phyloP scores from a whole-genome alignment of 2,888 invertebrate species.

The Erynnis tages region DNA sequence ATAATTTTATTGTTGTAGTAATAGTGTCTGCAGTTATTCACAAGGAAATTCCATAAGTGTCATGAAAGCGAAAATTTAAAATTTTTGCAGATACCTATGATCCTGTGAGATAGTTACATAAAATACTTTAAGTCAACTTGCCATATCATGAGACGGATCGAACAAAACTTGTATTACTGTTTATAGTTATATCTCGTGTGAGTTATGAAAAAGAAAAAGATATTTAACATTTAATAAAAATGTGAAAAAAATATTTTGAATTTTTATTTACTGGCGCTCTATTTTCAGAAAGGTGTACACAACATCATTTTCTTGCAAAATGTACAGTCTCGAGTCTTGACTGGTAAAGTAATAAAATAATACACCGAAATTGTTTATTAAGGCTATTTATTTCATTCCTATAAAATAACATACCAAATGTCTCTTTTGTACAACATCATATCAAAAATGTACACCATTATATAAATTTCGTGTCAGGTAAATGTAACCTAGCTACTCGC shows the following conservation, averaged over 20 bases:
- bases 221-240: slow-evolving; percentile 56
- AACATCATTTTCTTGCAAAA: too few species aligned
- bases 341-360: slow-evolving; percentile 42
- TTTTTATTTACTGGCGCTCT: slow-evolving; percentile 1
- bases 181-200: slow-evolving; percentile 46
- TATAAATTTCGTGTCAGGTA: slow-evolving; percentile 80
- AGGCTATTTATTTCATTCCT: slow-evolving; percentile 83
- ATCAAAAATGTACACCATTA: slow-evolving; percentile 82
- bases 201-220: slow-evolving; percentile 51
- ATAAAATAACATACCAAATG: slow-evolving; percentile 83
- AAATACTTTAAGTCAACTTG: slow-evolving; percentile 39
- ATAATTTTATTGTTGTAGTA: too few species aligned
- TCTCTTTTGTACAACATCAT: slow-evolving; percentile 83
- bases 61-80: too few species aligned
- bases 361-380: slow-evolving; percentile 61
- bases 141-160: slow-evolving; percentile 52
- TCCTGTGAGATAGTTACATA: too few species aligned
- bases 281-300: too few species aligned
- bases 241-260: slow-evolving; percentile 38
- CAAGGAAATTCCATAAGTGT: too few species aligned
- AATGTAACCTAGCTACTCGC: slow-evolving; percentile 76
- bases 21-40: too few species aligned
- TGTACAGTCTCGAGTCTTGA: too few species aligned
- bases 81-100: too few species aligned
- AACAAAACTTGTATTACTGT: slow-evolving; percentile 47